Evolutionary conservation across 2,888 invertebrate genomes (phyloP).

Genomic region (Oscheius sp.): DNA sequence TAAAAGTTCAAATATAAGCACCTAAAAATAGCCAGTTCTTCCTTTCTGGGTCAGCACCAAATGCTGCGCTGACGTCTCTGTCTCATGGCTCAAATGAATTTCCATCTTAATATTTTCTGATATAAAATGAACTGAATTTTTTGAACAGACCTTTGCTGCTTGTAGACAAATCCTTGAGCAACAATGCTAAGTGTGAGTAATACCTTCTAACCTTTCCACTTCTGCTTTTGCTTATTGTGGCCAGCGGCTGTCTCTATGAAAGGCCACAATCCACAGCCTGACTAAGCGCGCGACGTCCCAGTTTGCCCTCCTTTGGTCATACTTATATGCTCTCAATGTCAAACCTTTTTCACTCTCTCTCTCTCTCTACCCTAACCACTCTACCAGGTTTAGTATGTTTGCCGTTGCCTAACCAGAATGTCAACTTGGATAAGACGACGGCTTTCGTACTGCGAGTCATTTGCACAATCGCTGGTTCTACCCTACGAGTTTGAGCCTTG

Average conservation of each 20-base stretch:
- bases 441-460: slow-evolving; percentile 21
- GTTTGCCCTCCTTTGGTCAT: slow-evolving; percentile 30
- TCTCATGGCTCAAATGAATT: too few relatives aligned
- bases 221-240: too few relatives aligned
- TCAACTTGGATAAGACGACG: slow-evolving; percentile 30
- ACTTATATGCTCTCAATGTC: not conserved
- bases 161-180: too few relatives aligned
- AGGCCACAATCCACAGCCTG: slow-evolving; percentile 31
- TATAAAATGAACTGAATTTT: too few relatives aligned
- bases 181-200: too few relatives aligned
- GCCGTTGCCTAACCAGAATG: slow-evolving; percentile 17
- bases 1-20: too few relatives aligned
- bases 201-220: too few relatives aligned
- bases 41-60: too few relatives aligned
- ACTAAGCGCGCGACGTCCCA: slow-evolving; percentile 30
- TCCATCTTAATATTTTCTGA: too few relatives aligned
- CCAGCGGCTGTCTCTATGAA: slow-evolving; percentile 10
- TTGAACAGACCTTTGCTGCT: too few relatives aligned
- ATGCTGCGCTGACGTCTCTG: too few relatives aligned
- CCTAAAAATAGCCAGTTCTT: too few relatives aligned
- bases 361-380: not conserved
- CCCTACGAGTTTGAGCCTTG: slow-evolving; percentile 14
- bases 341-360: not conserved
- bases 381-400: slow-evolving; percentile 26
- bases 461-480: slow-evolving; percentile 7